phyloP scores from a whole-genome alignment of 2,113 vertebrate species.

The Penelope pileata region DNA sequence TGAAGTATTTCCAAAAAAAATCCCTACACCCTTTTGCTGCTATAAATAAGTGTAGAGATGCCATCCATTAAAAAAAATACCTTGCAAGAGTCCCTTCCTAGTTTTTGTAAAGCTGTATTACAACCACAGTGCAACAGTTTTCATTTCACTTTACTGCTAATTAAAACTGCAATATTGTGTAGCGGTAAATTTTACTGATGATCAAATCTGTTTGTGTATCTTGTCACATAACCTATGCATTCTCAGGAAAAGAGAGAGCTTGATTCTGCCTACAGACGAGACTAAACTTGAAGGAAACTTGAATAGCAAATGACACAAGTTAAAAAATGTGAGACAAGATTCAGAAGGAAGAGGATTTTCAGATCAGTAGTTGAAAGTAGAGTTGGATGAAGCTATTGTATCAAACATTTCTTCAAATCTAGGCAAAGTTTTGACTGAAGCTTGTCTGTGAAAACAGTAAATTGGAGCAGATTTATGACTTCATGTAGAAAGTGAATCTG shows the following conservation, averaged over 20 bases:
- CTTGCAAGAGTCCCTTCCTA: neutral
- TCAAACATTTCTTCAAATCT: constrained; percentile 48
- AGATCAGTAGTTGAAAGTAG: constrained; percentile 58
- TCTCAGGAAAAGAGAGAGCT: constrained; percentile 14
- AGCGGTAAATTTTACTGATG: constrained; percentile 15
- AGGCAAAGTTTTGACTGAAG: constrained; percentile 36
- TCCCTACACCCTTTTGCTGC: neutral
- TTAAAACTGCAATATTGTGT: constrained; percentile 20
- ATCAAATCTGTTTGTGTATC: constrained; percentile 42
- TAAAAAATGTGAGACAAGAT: constrained; percentile 38
- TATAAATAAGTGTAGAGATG: neutral
- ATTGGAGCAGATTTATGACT: constrained; percentile 24
- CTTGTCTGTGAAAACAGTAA: constrained; percentile 5
- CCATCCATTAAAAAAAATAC: neutral
- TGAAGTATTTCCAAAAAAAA: constrained; percentile 40
- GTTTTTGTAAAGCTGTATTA: neutral
- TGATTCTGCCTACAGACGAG: constrained; percentile 54
- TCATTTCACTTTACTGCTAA: constrained; percentile 3
- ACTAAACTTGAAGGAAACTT: constrained; percentile 55
- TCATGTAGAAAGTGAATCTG: neutral
- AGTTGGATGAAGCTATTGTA: constrained; percentile 56
- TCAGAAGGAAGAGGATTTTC: constrained; percentile 35
- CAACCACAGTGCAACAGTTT: neutral
- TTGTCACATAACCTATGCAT: constrained; percentile 63
- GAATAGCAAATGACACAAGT: constrained; percentile 55